Evolutionary conservation across 2,888 invertebrate species (phyloP), one percentile per base, ranked within the genome.

Genomic region (Diarsia brunnea): DNA sequence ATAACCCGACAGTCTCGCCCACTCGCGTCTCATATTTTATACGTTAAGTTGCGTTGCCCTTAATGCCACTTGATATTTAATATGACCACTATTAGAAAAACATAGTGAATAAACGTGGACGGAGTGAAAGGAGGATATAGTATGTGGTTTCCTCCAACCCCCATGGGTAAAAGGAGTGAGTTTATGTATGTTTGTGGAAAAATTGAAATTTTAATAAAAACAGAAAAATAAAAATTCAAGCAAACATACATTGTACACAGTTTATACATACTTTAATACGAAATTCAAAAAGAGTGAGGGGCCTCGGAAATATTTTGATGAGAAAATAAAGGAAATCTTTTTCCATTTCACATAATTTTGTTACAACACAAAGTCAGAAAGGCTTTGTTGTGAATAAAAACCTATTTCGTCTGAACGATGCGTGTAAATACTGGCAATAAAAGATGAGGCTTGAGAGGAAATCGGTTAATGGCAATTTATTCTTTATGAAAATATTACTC

Each of bases 271-370:
- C 51, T 70, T 65, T 69, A 58, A 21, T 47, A 55, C 38, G 24
- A 75, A 74, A 65, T 68, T 74, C 70, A 79, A 81, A 81, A 76
- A 77, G 69, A 78, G 61, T 74, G 45, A 38, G 61, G 24, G 47
- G 24, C 11, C 71, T 68, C 66, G 61, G 45, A 81, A 82, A 83
- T 69, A 67, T 78, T 85, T 79, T 81, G 78, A 79, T 81, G 69
- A 70, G 72, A 88, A 82, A 75, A 66, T 66, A 82, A 73, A 14
- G 61, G 60, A 75, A 79, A 78, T 75, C 43, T 79, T 86, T 80
- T 88, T 83, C 68, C 79, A 70, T 83, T 85, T 85, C 82, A 80
- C 66, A 79, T 86, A 83, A 87, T 87, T 86, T 81, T 84, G 75
- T 87, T 86, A 87, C 78, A 83, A 55, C 72, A 86, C 73, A 82